Evolutionary conservation across 2,797 vertebrate genomes (phyloP), one percentile per base, ranked within the genome.

Genomic region (Glossophaga mutica): DNA sequence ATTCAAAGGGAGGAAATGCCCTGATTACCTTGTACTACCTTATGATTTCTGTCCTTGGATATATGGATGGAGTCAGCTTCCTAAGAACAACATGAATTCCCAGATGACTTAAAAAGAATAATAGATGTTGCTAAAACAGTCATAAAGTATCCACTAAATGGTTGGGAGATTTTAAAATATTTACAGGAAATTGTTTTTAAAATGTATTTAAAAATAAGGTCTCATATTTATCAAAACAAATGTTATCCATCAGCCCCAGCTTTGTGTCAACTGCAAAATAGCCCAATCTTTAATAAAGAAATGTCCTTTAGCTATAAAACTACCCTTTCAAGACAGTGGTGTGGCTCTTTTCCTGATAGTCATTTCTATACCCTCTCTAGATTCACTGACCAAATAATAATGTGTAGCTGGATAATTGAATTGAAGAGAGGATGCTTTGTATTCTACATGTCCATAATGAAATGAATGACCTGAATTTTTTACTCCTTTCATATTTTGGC

Each of bases 401-500:
- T 68, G 3, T 86, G 6, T 39, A 93, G 59, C 24, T 48, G 9
- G n/a, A 39, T 74, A 92, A 34, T 7, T 90, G 19, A 91, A 42
- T 94, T 92, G 18, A 88, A 95, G 83, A 86, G 15, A 65, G n/a
- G 37, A 68, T 14, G 15, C 70, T 85, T 91, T 77, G 24, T 92
- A 42, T 14, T 70, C 15, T 39, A 67, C 1, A 78, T 67, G 21
- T 39, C 10, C 8, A 50, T 55, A 67, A 83, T 81, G 24, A 90
- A 90, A 67, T 50, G 84, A 96, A 65, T 73, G 10, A 86, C 32
- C 5, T 48, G 3, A 52, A 19, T 39, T 34, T 79, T 94, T n/a
- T 50, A 68, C 9, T 95, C 6, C 15, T 83, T 90, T 94, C 44
- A 3, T 70, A 2, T 50, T 79, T 59, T 70, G 24, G 34, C 59